These are phyloP conservation scores for Thymelicus acteon DNA, from an alignment of 2,888 invertebrate species.

Conservation along the genomic window DNA sequence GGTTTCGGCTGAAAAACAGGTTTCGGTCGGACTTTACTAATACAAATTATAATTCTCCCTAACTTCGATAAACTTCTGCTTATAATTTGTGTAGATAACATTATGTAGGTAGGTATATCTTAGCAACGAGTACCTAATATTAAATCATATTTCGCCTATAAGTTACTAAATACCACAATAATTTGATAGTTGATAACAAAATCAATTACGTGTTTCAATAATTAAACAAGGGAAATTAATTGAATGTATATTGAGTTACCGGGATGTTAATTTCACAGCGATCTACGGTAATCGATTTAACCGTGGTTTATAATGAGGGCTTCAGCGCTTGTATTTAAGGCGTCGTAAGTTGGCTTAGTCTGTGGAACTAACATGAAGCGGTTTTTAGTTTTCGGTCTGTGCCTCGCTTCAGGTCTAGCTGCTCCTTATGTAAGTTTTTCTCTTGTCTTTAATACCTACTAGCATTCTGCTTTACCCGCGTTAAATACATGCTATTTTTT, in stretches of 20 bases:
- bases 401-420: background rate
- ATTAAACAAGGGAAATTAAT: constrained; percentile 10
- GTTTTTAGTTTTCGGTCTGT: constrained; percentile 15
- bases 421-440: constrained; percentile 15
- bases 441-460: background rate
- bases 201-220: constrained; percentile 7
- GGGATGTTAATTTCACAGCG: constrained; percentile 13
- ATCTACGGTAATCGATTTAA: background rate
- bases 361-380: constrained; percentile 9
- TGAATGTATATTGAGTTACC: background rate
- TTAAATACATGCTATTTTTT: too few species aligned
- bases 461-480: too few species aligned
- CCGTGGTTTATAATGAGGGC: background rate
- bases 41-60: too few species aligned
- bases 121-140: too few species aligned
- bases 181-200: constrained; percentile 1
- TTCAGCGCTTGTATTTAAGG: background rate
- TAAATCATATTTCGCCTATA: too few species aligned
- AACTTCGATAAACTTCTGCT: too few species aligned
- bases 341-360: background rate
- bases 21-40: too few species aligned
- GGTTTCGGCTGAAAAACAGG: too few species aligned
- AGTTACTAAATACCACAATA: background rate
- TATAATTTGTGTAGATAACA: too few species aligned
- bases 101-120: too few species aligned